Evolutionary conservation across 2,113 vertebrate genomes (phyloP), one percentile per base, ranked within the genome.

Genomic region (Pteronura brasiliensis): DNA sequence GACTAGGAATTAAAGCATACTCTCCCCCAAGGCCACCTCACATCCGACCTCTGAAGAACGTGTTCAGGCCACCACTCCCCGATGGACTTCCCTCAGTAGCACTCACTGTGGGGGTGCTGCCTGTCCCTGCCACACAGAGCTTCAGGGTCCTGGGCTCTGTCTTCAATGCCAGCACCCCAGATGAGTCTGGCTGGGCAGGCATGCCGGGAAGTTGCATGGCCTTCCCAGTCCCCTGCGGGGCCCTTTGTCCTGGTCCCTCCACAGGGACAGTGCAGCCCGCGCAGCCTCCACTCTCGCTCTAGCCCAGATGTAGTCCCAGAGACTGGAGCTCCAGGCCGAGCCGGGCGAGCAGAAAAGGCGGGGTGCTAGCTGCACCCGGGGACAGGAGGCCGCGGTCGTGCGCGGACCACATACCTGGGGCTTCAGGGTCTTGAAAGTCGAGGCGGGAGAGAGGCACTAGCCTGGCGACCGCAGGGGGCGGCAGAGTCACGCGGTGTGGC

Each of bases 391-490:
- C 57, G 17, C 0, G 4, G 44, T 8, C 8, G 17, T 3, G 27
- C 29, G 17, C 36, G 4, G 47, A 57, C 69, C 49, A 34, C 55
- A 6, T 90, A 95, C 71, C 88, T 71, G 77, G 7, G 39, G 65
- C 79, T 79, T 83, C 91, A 36, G 17, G 87, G 55, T 52, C 83
- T 12, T 14, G 57, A 27, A 74, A 36, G 79, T 55, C 31, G 1
- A 39, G 61, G 80, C 31, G 2, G 42, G 7, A 14, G 12, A 15
- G 49, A 23, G 69, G 31, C n/a, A 0, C 65, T 0, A 61, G 71
- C 34, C 49, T 2, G 42, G 96, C 13, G 5, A 44, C 88, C 90
- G 49, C 94, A 85, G 86, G 94, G 91, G 97, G 95, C 94, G 63
- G 31, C 93, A 94, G 61, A 94, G 86, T 61, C 81, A 55, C 65